Conservation (phyloP, 2,113 vertebrate species). For the Anas platyrhynchos region DNA sequence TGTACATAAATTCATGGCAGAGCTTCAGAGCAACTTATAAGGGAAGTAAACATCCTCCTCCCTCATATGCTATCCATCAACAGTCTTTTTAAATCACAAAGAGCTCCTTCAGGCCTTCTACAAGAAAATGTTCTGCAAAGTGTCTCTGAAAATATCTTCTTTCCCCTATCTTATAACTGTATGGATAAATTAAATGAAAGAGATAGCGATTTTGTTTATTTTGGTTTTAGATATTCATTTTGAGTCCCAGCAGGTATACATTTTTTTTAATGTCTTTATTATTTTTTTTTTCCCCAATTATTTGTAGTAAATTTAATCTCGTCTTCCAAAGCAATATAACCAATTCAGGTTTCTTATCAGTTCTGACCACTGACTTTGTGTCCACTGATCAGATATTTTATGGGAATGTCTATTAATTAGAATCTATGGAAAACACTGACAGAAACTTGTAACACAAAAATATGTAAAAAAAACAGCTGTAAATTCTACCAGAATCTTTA, state of each 20-base stretch:
- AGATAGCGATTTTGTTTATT: neutral
- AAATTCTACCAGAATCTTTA: neutral
- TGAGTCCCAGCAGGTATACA: neutral
- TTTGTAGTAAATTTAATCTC: neutral
- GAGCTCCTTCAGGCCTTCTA: neutral
- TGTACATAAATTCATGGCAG: neutral
- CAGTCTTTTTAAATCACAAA: neutral
- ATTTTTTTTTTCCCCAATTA: neutral
- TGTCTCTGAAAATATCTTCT: neutral
- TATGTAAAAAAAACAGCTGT: neutral
- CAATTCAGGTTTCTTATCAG: neutral
- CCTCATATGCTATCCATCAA: neutral
- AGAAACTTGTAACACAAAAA: neutral
- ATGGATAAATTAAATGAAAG: neutral
- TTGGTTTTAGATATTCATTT: neutral
- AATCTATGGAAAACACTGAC: neutral
- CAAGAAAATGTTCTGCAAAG: neutral
- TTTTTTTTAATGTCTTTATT: neutral
- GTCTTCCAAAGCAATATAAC: neutral
- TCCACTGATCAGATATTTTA: neutral
- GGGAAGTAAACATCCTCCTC: neutral
- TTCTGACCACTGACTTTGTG: neutral
- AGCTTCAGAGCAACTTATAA: neutral
- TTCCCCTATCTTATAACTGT: neutral
- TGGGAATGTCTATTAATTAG: neutral